Conservation (phyloP, 2,888 invertebrate genomes). For the Caenorhabditis zanzibari region DNA sequence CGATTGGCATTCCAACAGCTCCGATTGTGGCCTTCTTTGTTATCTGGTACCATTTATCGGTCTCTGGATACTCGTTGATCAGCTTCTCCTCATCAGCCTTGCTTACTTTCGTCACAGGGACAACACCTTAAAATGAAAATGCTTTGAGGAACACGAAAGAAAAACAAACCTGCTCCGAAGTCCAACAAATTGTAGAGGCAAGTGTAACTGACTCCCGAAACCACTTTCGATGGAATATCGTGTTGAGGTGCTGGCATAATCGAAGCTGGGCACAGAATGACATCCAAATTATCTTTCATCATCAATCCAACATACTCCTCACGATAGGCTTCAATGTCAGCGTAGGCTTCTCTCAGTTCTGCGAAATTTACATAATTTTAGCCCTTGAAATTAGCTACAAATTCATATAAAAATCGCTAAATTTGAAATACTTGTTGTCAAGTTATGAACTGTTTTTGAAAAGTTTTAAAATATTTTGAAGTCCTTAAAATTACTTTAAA, state of each 20-base stretch:
- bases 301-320: constrained; percentile 69
- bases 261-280: constrained; percentile 73
- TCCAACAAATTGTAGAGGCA: constrained; percentile 83
- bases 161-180: constrained; percentile 82
- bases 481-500: too few species aligned
- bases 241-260: constrained; percentile 74
- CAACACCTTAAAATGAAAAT: constrained; percentile 66
- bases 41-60: constrained; percentile 73
- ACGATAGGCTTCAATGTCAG: constrained; percentile 74
- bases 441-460: too few species aligned
- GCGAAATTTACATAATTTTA: too few species aligned
- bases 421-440: constrained; percentile 12
- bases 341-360: constrained; percentile 75
- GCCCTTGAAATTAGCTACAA: too few species aligned
- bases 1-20: constrained; percentile 76
- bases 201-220: constrained; percentile 80
- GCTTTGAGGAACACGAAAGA: not conserved
- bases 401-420: not conserved
- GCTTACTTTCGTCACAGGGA: constrained; percentile 83
- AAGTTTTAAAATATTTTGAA: too few species aligned
- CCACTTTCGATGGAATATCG: constrained; percentile 73
- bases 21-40: constrained; percentile 73
- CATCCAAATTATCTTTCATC: constrained; percentile 71
- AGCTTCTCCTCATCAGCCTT: constrained; percentile 74
- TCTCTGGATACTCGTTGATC: constrained; percentile 74